phyloP scores from a whole-genome alignment of 1,140 invertebrate genomes.

The Zaprionus gabonicus region DNA sequence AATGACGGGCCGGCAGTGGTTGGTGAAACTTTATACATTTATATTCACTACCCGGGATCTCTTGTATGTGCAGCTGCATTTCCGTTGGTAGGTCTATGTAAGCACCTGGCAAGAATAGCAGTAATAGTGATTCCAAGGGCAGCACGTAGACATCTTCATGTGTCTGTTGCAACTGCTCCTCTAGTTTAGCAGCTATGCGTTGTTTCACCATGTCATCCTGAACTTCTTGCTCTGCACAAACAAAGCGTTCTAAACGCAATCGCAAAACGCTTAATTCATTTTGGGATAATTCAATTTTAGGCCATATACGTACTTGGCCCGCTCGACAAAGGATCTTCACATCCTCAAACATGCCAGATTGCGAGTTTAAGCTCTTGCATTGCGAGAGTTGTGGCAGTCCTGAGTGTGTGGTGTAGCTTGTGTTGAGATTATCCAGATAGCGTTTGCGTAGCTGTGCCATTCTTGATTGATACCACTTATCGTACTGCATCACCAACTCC shows the following conservation, averaged over 20 bases:
- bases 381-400: conserved; percentile 58
- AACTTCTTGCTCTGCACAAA: neutral
- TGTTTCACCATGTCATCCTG: conserved; percentile 1
- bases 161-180: conserved; percentile 7
- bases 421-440: conserved; percentile 13
- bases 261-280: conserved; percentile 35
- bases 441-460: conserved; percentile 11
- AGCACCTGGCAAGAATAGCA: conserved; percentile 55
- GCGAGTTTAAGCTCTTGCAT: conserved; percentile 49
- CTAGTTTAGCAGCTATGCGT: neutral
- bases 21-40: conserved; percentile 59
- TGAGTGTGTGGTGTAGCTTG: conserved; percentile 42
- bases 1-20: conserved; percentile 60
- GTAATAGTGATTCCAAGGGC: conserved; percentile 66
- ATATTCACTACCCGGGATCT: conserved; percentile 6
- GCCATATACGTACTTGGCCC: conserved; percentile 48
- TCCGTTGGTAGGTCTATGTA: conserved; percentile 68
- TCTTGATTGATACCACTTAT: conserved; percentile 37
- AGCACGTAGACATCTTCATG: conserved; percentile 46
- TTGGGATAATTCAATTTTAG: conserved; percentile 1
- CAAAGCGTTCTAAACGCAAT: conserved; percentile 55
- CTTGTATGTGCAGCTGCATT: conserved; percentile 52
- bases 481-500: conserved; percentile 38
- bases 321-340: conserved; percentile 37
- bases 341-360: conserved; percentile 42